Base-by-base conservation (phyloP, 2,888 invertebrate genomes). In the Asteroscopus sphinx region DNA sequence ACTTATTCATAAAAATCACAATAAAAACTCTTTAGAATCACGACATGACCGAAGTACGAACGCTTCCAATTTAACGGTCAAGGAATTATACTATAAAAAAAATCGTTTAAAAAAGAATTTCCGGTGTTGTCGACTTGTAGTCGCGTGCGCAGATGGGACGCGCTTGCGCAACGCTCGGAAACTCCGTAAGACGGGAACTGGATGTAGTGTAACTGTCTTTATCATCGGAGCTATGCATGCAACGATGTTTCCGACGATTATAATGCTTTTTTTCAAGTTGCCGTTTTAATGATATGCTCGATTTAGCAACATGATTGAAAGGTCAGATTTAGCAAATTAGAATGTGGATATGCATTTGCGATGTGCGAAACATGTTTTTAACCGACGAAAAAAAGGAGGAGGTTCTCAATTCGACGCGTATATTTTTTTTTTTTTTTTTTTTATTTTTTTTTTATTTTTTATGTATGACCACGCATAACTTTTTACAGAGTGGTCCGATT, bases 151-250 rank as follows among this genome's bases (percentile, higher is more conserved):
- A 73, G 79, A 72, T 75, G 72, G 72, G 72, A 57, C 51, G 40
- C 58, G 68, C 73, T 85, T 85, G 82, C 85, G 87, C 83, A 88
- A 86, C 72, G 77, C 73, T 82, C 81, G 82, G 80, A 85, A 83
- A 81, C 78, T 52, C 69, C 71, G 78, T 77, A 80, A 84, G 73
- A 81, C 83, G 82, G 87, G 86, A 87, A 87, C 86, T 81, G 71
- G 76, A 78, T 76, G 77, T 73, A 77, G 56, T 74, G 74, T 77
- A 79, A 78, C 79, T 82, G 82, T 86, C 81, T 81, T 77, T 82
- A 79, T 81, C 73, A 70, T 72, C 51, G 32, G 13, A 68, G 67
- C 73, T 75, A 67, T 73, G 72, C 84, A 82, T 81, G 84, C 87
- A 77, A 83, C 58, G n/a, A n/a, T n/a, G 74, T 80, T 82, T 85